Conservation (phyloP, 2,888 invertebrate genomes). For the Morpho deidamia region DNA sequence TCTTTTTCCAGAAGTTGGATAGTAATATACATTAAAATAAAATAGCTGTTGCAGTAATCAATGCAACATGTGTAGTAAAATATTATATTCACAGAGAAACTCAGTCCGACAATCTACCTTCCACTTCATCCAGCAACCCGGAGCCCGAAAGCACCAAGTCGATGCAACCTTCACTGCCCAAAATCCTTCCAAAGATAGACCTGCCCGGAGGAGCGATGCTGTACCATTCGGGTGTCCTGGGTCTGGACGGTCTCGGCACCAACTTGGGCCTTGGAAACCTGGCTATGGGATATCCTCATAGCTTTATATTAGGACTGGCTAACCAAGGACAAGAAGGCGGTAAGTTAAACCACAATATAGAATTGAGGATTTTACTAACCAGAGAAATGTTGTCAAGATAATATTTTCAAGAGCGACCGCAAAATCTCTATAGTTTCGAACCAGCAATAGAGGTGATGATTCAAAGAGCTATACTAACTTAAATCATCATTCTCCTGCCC, state of each 20-base stretch:
- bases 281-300: constrained; percentile 70
- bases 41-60: too few species aligned
- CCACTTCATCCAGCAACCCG: constrained; percentile 58
- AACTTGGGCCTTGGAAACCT: constrained; percentile 63
- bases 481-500: too few species aligned
- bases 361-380: too few species aligned
- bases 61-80: too few species aligned
- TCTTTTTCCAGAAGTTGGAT: too few species aligned
- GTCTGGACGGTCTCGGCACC: constrained; percentile 55
- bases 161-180: constrained; percentile 44
- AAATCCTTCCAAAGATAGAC: constrained; percentile 59
- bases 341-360: constrained; percentile 37
- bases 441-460: too few species aligned
- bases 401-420: too few species aligned
- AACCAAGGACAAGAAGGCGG: constrained; percentile 71
- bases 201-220: constrained; percentile 70
- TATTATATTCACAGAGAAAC: constrained; percentile 41
- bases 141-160: constrained; percentile 63
- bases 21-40: too few species aligned
- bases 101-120: constrained; percentile 48
- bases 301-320: constrained; percentile 68
- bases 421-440: too few species aligned
- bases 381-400: too few species aligned
- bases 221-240: constrained; percentile 60
- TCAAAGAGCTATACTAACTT: too few species aligned